Conservation (phyloP, 2,113 vertebrate species). For the Bos indicus region DNA sequence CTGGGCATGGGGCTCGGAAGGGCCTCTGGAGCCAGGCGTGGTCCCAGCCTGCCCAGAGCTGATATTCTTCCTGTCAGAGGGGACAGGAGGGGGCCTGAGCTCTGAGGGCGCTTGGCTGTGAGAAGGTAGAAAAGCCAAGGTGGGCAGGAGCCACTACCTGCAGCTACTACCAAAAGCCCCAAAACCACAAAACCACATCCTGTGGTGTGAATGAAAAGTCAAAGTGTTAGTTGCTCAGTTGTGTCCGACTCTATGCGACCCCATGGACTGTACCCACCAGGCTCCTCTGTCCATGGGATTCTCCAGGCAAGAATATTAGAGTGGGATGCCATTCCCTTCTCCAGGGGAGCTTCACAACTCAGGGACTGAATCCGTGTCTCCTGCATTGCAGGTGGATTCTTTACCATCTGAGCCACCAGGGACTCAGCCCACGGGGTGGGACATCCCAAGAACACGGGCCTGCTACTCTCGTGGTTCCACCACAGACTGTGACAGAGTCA, state of each 20-base stretch:
- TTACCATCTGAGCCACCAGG: background rate
- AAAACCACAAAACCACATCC: background rate
- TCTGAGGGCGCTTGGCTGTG: background rate
- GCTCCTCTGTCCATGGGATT: background rate
- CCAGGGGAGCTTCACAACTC: background rate
- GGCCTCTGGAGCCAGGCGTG: background rate
- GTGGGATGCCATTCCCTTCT: background rate
- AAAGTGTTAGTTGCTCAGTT: background rate
- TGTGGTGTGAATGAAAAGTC: background rate
- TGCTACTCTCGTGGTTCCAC: background rate
- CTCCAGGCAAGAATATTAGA: background rate
- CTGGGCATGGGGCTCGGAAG: background rate
- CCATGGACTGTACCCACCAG: background rate
- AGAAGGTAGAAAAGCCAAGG: background rate
- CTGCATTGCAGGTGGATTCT: background rate
- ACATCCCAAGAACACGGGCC: fast-evolving
- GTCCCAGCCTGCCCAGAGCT: background rate
- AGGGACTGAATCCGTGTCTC: background rate
- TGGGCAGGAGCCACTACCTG: too few relatives aligned
- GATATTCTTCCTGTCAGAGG: background rate
- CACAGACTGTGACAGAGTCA: constrained; percentile 67
- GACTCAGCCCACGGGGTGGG: fast-evolving
- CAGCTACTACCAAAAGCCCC: background rate
- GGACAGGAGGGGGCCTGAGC: background rate
- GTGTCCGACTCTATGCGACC: background rate